Conservation (phyloP, 2,113 vertebrate species). For the Leucopternis melanops region DNA sequence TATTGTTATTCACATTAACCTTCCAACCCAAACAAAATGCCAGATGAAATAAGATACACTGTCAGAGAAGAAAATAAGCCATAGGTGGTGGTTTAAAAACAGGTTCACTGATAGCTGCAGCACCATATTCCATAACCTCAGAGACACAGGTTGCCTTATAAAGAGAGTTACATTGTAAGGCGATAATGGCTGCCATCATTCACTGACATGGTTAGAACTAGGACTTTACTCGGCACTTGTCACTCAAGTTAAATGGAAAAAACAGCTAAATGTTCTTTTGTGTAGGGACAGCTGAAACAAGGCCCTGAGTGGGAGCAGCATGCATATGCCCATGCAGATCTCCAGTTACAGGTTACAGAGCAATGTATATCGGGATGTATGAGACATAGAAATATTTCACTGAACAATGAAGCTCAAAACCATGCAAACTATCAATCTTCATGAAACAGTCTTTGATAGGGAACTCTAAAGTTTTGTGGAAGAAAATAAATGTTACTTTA, state of each 20-base stretch:
- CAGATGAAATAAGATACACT: background rate
- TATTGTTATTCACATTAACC: background rate
- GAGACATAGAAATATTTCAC: background rate
- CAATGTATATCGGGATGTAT: fast-evolving
- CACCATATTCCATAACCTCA: background rate
- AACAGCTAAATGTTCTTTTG: background rate
- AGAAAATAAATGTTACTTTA: background rate
- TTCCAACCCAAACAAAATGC: background rate
- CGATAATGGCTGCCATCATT: background rate
- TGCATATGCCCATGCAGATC: background rate
- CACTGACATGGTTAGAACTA: background rate
- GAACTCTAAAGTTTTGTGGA: background rate
- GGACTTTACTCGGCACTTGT: background rate
- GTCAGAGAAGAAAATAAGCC: background rate
- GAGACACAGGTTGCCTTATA: background rate
- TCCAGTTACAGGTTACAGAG: background rate
- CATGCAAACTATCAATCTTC: background rate
- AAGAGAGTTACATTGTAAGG: background rate
- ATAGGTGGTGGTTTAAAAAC: background rate
- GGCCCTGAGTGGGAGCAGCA: background rate
- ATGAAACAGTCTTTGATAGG: background rate
- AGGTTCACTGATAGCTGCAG: background rate
- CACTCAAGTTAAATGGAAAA: background rate
- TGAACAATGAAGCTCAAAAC: background rate
- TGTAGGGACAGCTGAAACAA: background rate